phyloP scores from a whole-genome alignment of 2,113 vertebrate genomes.

The Neomonachus schauinslandi region DNA sequence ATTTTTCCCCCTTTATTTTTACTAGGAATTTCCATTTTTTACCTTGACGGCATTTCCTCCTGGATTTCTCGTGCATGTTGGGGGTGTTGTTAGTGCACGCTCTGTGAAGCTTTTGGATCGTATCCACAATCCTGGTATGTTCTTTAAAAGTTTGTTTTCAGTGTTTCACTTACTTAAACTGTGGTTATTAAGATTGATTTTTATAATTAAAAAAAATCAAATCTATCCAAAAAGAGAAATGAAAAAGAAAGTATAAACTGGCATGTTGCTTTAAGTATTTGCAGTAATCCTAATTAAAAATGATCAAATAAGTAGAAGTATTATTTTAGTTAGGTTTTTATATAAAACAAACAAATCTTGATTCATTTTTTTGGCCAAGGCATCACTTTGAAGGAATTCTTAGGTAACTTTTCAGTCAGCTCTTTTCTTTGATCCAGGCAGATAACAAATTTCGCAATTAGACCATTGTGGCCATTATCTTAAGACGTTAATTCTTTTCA shows the following conservation, averaged over 20 bases:
- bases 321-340: constrained; percentile 17
- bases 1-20: constrained; percentile 24
- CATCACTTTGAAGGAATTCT: constrained; percentile 20
- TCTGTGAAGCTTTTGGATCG: constrained; percentile 98
- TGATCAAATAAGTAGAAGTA: neutral
- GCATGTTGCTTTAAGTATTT: constrained; percentile 16
- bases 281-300: constrained; percentile 41
- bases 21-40: constrained; percentile 98
- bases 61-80: constrained; percentile 96
- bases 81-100: constrained; percentile 97
- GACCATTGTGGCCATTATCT: neutral
- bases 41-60: constrained; percentile 96
- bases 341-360: constrained; percentile 2
- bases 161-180: constrained; percentile 16
- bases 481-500: constrained; percentile 41
- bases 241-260: neutral
- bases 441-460: constrained; percentile 27
- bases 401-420: constrained; percentile 6
- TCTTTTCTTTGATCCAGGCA: constrained; percentile 32
- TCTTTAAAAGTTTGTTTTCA: neutral
- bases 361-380: constrained; percentile 39
- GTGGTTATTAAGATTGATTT: constrained; percentile 44
- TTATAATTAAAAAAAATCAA: neutral
- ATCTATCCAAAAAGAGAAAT: constrained; percentile 33
- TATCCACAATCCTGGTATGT: constrained; percentile 98